These are phyloP conservation scores for Toxostoma redivivum DNA, from an alignment of 2,113 vertebrate genomes.

Conservation along the genomic window DNA sequence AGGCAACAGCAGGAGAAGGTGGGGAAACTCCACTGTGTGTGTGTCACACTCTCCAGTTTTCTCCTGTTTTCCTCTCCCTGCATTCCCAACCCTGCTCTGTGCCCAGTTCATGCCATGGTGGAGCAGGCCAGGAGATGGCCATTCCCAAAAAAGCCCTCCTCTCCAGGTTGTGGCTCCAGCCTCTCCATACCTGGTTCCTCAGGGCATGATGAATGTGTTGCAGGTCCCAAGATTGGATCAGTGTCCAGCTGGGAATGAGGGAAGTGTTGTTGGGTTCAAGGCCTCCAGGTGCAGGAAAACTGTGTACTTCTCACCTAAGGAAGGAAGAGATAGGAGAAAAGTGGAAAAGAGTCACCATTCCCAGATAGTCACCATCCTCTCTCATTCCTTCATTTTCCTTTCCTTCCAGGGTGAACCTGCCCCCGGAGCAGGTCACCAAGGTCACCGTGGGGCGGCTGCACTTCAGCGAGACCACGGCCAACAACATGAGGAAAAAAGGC, in stretches of 20 bases:
- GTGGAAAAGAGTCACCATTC: background rate
- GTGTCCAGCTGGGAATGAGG: background rate
- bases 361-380: background rate
- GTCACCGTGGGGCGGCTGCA: slow-evolving; percentile 95
- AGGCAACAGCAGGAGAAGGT: background rate
- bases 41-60: background rate
- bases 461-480: slow-evolving; percentile 97
- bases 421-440: slow-evolving; percentile 96
- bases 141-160: background rate
- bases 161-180: background rate
- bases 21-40: background rate
- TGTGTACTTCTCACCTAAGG: background rate
- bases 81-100: background rate
- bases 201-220: background rate
- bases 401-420: slow-evolving; percentile 86
- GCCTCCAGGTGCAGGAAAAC: background rate
- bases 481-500: slow-evolving; percentile 99
- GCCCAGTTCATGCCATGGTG: background rate
- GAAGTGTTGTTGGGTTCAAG: background rate
- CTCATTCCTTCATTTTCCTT: background rate
- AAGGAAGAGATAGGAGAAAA: background rate
- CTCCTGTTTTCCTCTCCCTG: background rate
- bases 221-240: background rate
- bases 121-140: background rate
- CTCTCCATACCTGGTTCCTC: background rate